Percentiles rank a stretch among this genome's conserved stretches.
Evolutionary conservation across 2,113 vertebrate genomes (phyloP).

Genomic region (Megaptera novaeangliae): DNA sequence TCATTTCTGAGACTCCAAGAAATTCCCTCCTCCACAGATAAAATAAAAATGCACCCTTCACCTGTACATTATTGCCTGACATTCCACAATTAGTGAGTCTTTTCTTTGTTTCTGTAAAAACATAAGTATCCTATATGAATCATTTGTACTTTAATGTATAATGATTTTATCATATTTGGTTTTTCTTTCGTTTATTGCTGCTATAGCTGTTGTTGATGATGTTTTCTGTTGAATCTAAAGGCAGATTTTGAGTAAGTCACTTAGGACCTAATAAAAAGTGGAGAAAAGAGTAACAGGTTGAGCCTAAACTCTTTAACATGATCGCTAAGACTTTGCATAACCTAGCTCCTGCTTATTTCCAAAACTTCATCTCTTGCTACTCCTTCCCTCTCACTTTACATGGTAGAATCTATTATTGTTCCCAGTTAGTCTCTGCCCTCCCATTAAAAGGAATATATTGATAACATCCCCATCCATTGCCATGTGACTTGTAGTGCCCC

Average conservation of each 20-base stretch:
- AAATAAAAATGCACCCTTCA: slow-evolving; percentile 6
- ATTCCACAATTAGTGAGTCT: background rate
- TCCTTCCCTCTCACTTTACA: background rate
- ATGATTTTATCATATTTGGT: background rate
- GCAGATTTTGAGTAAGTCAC: background rate
- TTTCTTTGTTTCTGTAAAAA: background rate
- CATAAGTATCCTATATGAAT: background rate
- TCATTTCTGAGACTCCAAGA: background rate
- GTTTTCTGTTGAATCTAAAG: background rate
- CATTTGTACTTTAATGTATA: background rate
- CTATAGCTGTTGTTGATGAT: background rate
- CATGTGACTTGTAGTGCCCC: background rate
- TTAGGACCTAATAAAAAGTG: background rate
- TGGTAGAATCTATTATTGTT: background rate
- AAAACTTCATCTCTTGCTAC: background rate
- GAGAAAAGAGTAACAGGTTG: background rate
- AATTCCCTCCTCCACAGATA: background rate
- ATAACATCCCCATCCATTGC: background rate
- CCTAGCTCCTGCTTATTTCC: background rate
- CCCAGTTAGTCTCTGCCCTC: background rate
- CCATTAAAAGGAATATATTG: background rate
- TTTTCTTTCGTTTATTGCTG: background rate
- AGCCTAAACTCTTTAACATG: background rate
- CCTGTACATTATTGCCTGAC: background rate
- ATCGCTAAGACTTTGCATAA: background rate